phyloP scores from a whole-genome alignment of 2,797 vertebrate genomes.

The Gila robusta region DNA sequence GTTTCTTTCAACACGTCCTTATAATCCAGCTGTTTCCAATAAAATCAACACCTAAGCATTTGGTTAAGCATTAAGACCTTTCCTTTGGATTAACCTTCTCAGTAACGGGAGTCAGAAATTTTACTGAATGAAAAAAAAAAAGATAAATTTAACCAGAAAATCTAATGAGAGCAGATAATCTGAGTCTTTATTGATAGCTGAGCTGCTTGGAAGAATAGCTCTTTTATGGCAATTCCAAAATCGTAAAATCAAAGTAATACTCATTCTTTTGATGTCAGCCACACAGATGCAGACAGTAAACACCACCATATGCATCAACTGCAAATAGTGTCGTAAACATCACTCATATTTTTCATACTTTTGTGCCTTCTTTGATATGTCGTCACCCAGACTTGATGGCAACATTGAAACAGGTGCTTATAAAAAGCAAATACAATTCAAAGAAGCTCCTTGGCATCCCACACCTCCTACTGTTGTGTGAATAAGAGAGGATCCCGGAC shows the following conservation, averaged over 20 bases:
- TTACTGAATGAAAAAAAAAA: background rate
- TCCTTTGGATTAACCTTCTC: conserved; percentile 16
- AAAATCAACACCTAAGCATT: conserved; percentile 50
- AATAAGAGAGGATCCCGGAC: conserved; percentile 41
- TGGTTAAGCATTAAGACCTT: conserved; percentile 1
- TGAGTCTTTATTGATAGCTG: conserved; percentile 52
- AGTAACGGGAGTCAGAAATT: background rate
- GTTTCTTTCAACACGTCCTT: conserved; percentile 40
- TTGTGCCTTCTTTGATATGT: conserved; percentile 56
- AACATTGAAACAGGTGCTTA: conserved; percentile 49
- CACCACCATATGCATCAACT: conserved; percentile 56
- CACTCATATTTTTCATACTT: conserved; percentile 62
- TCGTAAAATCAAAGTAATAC: conserved; percentile 49
- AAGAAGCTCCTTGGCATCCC: conserved; percentile 26
- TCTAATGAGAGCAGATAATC: conserved; percentile 3
- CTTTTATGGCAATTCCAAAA: conserved; percentile 49
- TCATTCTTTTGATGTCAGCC: conserved; percentile 51
- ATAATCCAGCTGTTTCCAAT: conserved; percentile 41
- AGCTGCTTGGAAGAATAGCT: conserved; percentile 52
- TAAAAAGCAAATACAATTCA: conserved; percentile 53
- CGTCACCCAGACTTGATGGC: conserved; percentile 55
- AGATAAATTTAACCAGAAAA: background rate
- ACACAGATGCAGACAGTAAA: conserved; percentile 53
- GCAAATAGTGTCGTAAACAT: conserved; percentile 58
- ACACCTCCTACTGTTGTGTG: conserved; percentile 36